These are phyloP conservation scores for Linyphia triangularis DNA, from an alignment of 2,888 invertebrate species.

Conservation along the genomic window DNA sequence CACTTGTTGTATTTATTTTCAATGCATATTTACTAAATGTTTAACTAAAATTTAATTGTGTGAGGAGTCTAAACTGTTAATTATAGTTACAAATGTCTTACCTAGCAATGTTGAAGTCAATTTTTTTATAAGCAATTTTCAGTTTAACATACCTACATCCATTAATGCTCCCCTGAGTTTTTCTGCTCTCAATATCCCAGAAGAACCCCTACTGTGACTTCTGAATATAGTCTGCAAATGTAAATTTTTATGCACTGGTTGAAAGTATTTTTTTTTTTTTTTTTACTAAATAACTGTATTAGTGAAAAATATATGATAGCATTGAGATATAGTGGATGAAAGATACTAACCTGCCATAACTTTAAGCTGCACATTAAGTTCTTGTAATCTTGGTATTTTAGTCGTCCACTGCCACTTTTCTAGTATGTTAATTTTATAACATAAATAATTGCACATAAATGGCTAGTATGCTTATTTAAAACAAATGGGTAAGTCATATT, in stretches of 20 bases:
- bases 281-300: neutral
- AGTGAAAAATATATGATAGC: neutral
- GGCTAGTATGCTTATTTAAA: no score
- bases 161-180: conserved; percentile 89
- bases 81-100: no score
- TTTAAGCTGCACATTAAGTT: conserved; percentile 94
- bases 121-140: no score
- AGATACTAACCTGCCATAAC: conserved; percentile 86
- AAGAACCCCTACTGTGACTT: conserved; percentile 93
- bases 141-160: conserved; percentile 85
- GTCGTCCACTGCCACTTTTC: conserved; percentile 88
- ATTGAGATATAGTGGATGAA: neutral
- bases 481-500: no score
- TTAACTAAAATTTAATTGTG: no score
- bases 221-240: conserved; percentile 86
- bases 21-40: no score
- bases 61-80: no score
- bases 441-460: no score
- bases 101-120: no score
- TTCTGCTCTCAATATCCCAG: conserved; percentile 92
- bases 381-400: conserved; percentile 91
- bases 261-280: neutral
- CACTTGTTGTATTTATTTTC: no score
- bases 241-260: neutral
- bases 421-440: conserved; percentile 78